Conservation (phyloP, 2,113 vertebrate species). For the Picathartes gymnocephalus region DNA sequence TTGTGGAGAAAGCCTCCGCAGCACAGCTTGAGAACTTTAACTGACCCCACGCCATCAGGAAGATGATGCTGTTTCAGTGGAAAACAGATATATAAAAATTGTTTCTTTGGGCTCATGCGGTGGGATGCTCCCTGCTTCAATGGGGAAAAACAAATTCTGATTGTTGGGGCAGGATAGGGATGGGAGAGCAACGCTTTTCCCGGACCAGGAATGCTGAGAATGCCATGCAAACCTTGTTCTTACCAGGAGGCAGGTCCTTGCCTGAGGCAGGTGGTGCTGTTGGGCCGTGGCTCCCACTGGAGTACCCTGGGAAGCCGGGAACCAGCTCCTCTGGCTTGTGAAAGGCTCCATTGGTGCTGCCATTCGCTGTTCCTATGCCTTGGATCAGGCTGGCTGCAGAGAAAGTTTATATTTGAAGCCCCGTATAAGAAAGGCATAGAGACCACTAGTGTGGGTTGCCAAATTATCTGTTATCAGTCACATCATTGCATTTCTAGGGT, state of each 20-base stretch:
- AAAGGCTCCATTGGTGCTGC: neutral
- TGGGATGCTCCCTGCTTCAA: neutral
- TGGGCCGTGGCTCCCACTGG: accelerated
- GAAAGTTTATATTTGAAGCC: neutral
- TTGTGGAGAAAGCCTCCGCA: neutral
- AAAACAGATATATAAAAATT: neutral
- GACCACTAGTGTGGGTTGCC: neutral
- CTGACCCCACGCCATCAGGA: neutral
- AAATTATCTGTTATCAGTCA: neutral
- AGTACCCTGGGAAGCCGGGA: neutral
- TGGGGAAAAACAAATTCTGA: neutral
- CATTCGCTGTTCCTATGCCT: neutral
- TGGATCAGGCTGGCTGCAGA: neutral
- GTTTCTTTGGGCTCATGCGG: neutral
- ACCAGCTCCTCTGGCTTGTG: neutral
- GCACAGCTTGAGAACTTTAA: neutral
- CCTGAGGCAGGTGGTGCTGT: neutral
- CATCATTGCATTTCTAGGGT: neutral
- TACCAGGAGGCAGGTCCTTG: neutral
- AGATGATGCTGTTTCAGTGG: neutral
- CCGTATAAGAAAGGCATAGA: neutral
- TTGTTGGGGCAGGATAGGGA: neutral
- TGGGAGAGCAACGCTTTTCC: neutral
- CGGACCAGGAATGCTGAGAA: neutral
- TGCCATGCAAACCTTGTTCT: neutral